phyloP scores from a whole-genome alignment of 2,888 invertebrate genomes.

The Drosophila setosimentum region DNA sequence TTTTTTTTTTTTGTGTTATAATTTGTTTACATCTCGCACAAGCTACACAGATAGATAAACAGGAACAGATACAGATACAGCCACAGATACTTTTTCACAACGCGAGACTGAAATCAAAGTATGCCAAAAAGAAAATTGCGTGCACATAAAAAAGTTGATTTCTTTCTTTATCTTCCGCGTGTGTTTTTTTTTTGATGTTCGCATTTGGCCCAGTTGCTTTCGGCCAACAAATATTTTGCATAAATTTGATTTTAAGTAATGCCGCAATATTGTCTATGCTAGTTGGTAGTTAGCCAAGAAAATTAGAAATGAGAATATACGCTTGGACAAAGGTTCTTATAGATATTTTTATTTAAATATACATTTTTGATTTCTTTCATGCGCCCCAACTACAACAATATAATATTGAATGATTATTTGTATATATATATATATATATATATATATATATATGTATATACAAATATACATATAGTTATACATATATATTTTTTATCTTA shows the following conservation, averaged over 20 bases:
- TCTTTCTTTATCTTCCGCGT: slow-evolving; percentile 5
- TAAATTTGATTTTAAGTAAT: slow-evolving; percentile 74
- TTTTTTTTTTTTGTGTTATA: slow-evolving; percentile 47
- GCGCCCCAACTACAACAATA: slow-evolving; percentile 17
- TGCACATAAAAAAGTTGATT: slow-evolving; percentile 59
- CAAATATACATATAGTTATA: background rate
- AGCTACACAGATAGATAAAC: slow-evolving; percentile 11
- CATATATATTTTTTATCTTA: background rate
- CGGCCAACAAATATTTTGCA: slow-evolving; percentile 56
- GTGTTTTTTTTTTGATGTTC: slow-evolving; percentile 22
- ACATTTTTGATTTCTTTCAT: slow-evolving; percentile 39
- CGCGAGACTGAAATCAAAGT: slow-evolving; percentile 63
- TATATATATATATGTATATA: background rate
- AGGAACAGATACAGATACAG: slow-evolving; percentile 21
- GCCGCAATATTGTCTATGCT: slow-evolving; percentile 58
- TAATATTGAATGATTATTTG: slow-evolving; percentile 26
- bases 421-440: too few relatives aligned
- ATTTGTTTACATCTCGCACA: slow-evolving; percentile 75
- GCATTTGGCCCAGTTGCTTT: slow-evolving; percentile 56
- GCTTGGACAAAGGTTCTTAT: slow-evolving; percentile 50
- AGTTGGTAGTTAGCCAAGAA: slow-evolving; percentile 76
- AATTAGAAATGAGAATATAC: slow-evolving; percentile 16
- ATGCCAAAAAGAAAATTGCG: slow-evolving; percentile 70
- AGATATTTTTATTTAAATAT: slow-evolving; percentile 51
- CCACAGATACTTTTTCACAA: slow-evolving; percentile 10